A percentile compares a stretch with the other conserved stretches of the same genome.
phyloP scores from a whole-genome alignment of 2,113 vertebrate genomes.

The Corynorhinus townsendii region DNA sequence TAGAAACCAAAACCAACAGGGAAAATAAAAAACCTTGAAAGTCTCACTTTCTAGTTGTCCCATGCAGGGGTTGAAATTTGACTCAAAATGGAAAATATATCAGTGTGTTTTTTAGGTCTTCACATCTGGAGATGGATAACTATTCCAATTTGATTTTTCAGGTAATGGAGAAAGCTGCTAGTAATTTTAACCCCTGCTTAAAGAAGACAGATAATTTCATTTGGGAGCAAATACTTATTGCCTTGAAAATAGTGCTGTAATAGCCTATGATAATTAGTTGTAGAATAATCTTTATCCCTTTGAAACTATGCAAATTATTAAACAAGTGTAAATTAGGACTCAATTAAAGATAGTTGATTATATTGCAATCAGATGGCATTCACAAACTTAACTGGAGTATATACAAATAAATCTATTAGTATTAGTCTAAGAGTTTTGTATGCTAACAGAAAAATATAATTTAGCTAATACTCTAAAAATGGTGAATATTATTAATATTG shows the following conservation, averaged over 20 bases:
- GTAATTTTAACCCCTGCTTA: constrained; percentile 74
- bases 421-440: constrained; percentile 81
- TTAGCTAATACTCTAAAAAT: constrained; percentile 83
- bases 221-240: constrained; percentile 82
- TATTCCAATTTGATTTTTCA: constrained; percentile 52
- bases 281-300: constrained; percentile 84
- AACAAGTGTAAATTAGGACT: constrained; percentile 83
- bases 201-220: constrained; percentile 72
- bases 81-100: constrained; percentile 50
- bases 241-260: constrained; percentile 84
- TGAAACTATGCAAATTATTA: constrained; percentile 86
- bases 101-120: constrained; percentile 49
- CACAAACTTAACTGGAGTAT: constrained; percentile 81
- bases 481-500: constrained; percentile 81
- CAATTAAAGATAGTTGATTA: constrained; percentile 80
- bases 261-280: constrained; percentile 81
- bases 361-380: constrained; percentile 80
- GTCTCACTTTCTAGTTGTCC: constrained; percentile 75
- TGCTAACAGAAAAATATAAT: constrained; percentile 81
- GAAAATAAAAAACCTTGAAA: constrained; percentile 73
- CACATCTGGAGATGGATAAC: constrained; percentile 53
- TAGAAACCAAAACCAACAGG: constrained; percentile 60
- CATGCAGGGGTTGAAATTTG: constrained; percentile 69
- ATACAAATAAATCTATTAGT: constrained; percentile 83
- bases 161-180: constrained; percentile 73